These are phyloP conservation scores for Turdus rufiventris DNA, from an alignment of 2,113 vertebrate genomes.

Conservation along the genomic window DNA sequence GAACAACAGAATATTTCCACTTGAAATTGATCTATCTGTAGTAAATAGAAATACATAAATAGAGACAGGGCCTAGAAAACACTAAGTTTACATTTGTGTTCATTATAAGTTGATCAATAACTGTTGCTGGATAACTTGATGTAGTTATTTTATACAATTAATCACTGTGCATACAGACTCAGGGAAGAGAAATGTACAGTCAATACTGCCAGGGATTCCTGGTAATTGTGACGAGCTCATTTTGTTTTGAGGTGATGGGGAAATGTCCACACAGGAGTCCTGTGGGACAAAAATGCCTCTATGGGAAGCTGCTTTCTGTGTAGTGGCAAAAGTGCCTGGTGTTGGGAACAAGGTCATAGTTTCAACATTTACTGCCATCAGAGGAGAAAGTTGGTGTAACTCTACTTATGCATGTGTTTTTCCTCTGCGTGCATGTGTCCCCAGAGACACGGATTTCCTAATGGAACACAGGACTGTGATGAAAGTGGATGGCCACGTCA, in stretches of 20 bases:
- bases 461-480: not conserved
- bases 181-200: not conserved
- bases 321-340: not conserved
- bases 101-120: not conserved
- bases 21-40: not conserved
- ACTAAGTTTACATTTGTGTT: not conserved
- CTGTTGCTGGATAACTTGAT: not conserved
- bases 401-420: not conserved
- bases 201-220: not conserved
- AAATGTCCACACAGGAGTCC: not conserved
- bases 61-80: not conserved
- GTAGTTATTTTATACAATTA: not conserved
- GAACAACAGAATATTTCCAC: not conserved
- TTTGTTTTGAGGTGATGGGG: not conserved
- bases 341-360: not conserved
- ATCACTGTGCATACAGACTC: not conserved
- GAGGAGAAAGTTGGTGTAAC: not conserved
- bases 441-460: not conserved
- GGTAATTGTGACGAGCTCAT: not conserved
- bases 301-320: not conserved
- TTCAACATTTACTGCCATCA: not conserved
- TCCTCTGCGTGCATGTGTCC: not conserved
- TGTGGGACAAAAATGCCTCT: not conserved
- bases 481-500: not conserved
- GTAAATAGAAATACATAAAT: not conserved